Evolutionary conservation across 2,888 invertebrate genomes (phyloP).

Genomic region (Calephelis perditalis): DNA sequence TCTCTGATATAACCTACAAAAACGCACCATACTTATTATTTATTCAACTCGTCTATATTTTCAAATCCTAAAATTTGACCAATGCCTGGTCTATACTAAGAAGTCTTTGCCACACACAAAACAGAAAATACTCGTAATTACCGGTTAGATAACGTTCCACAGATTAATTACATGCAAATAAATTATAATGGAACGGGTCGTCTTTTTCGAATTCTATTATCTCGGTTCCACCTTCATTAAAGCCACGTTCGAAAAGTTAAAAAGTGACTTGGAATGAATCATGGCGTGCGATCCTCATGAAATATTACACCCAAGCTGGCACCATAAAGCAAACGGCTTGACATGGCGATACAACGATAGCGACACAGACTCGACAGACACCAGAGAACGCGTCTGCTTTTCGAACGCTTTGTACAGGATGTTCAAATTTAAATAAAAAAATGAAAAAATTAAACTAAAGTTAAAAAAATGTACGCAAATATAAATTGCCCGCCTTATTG

Average conservation of each 20-base stretch:
- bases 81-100: neutral
- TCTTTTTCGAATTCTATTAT: slow-evolving; percentile 54
- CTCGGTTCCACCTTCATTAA: slow-evolving; percentile 64
- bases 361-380: slow-evolving; percentile 73
- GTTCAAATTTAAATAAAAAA: slow-evolving; percentile 31
- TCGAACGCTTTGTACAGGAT: slow-evolving; percentile 51
- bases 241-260: slow-evolving; percentile 67
- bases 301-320: slow-evolving; percentile 74
- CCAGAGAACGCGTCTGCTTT: slow-evolving; percentile 62
- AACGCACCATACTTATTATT: too few species aligned
- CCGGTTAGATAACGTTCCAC: slow-evolving; percentile 16
- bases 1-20: too few species aligned
- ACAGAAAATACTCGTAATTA: slow-evolving; percentile 8
- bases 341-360: slow-evolving; percentile 77
- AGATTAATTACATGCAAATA: slow-evolving; percentile 32
- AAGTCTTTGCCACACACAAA: neutral
- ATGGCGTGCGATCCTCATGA: slow-evolving; percentile 76
- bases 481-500: too few species aligned
- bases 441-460: too few species aligned
- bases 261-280: slow-evolving; percentile 72
- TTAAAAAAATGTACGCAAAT: too few species aligned
- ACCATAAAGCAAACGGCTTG: slow-evolving; percentile 77
- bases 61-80: too few species aligned
- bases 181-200: slow-evolving; percentile 26
- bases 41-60: too few species aligned